phyloP scores from a whole-genome alignment of 2,113 vertebrate species.

The Morphnarchus princeps region DNA sequence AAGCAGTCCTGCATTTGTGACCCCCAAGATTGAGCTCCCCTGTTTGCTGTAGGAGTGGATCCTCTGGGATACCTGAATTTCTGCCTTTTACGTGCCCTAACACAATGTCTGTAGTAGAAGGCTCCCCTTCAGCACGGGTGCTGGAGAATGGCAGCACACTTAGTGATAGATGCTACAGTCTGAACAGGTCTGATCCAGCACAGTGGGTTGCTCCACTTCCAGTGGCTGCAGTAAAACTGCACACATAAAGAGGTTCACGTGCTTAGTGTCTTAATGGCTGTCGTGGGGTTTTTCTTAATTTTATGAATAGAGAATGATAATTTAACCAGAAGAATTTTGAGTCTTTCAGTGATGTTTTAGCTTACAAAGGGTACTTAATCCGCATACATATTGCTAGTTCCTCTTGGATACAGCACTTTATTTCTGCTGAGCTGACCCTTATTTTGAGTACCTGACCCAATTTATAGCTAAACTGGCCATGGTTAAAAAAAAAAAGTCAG shows the following conservation, averaged over 20 bases:
- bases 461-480: not conserved
- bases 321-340: not conserved
- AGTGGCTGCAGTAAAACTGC: not conserved
- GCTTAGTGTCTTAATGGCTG: not conserved
- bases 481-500: not conserved
- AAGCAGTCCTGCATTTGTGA: not conserved
- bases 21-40: not conserved
- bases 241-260: fast-evolving
- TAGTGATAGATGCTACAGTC: not conserved
- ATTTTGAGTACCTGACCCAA: not conserved
- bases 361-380: not conserved
- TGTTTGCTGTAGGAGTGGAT: not conserved
- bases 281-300: not conserved
- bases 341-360: not conserved
- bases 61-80: not conserved
- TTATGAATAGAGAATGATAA: not conserved
- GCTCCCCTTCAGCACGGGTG: not conserved
- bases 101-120: not conserved
- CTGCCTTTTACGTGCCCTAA: not conserved
- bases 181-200: not conserved
- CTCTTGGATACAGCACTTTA: not conserved
- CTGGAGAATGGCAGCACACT: not conserved
- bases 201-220: not conserved
- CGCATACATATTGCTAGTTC: fast-evolving
- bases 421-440: not conserved